Evolutionary conservation across 1,140 invertebrate genomes (phyloP), one percentile per base, ranked within the genome.

Genomic region (Trachymyrmex cornetzi): DNA sequence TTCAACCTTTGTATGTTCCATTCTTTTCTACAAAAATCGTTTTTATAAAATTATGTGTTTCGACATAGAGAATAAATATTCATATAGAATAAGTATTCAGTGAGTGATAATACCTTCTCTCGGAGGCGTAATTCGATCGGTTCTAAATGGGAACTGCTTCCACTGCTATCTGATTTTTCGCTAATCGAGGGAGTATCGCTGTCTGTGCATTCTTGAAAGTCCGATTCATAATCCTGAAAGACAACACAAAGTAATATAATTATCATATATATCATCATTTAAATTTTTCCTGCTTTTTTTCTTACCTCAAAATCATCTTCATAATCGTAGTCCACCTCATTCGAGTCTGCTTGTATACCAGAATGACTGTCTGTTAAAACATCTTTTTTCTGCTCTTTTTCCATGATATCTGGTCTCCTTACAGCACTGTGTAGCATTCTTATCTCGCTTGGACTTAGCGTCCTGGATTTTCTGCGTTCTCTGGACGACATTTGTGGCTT

Each of bases 181-280:
- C 93, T 94, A 59, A 95, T 93, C 79, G 93, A 89, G 11, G 94
- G 94, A 79, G 87, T 82, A 55, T 94, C 94, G 64, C 92, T 94
- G 16, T 95, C 94, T 12, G 93, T 94, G n/a, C 93, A 94, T 84
- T 95, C 95, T 93, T 95, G 95, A 95, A 96, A 96, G 92, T 97
- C 94, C 80, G 96, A 95, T 92, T 96, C 94, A 92, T 96, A 95
- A 92, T 96, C 95, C 95, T 96, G 44, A 30, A 91, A 89, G 71
- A 57, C 24, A 6, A 50, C 3, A 19, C 12, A 22, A 22, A 27
- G n/a, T 19, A 1, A 12, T 59, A 48, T 44, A 75, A 75, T 48
- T 48, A n/a, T 57, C 14, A 22, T 9, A 38, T 57, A 3, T 38
- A n/a, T 22, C n/a, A 27, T 34, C 9, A 59, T 72, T 27, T 63